Percentiles rank a stretch among this genome's conserved stretches.
Conservation (phyloP, 2,113 vertebrate species). For the Thalassoma bifasciatum region DNA sequence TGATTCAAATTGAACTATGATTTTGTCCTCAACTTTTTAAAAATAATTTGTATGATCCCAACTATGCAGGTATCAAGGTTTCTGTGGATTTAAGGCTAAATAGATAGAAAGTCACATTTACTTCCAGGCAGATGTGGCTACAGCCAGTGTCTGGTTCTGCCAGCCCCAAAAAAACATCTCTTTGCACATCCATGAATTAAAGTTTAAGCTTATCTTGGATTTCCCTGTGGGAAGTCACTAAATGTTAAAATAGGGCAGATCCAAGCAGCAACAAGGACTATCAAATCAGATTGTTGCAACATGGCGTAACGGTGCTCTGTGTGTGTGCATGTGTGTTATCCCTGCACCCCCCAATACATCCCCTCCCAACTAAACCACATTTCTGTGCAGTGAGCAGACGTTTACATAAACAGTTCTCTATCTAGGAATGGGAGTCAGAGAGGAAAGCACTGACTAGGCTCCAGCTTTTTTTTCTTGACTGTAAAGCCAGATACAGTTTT, state of each 20-base stretch:
- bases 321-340: slow-evolving; percentile 10
- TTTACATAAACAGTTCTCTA: slow-evolving; percentile 66
- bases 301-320: slow-evolving; percentile 59
- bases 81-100: not conserved
- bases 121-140: not conserved
- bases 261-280: slow-evolving; percentile 75
- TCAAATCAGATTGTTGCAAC: slow-evolving; percentile 76
- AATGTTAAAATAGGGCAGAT: slow-evolving; percentile 71
- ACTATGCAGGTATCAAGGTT: not conserved
- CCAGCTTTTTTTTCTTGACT: not conserved
- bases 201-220: slow-evolving; percentile 56
- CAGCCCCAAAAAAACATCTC: slow-evolving; percentile 24
- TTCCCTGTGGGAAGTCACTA: slow-evolving; percentile 70
- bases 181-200: slow-evolving; percentile 55
- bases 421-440: slow-evolving; percentile 56
- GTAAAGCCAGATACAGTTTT: not conserved
- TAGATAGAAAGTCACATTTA: not conserved
- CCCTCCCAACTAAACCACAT: slow-evolving; percentile 49
- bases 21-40: too few species aligned
- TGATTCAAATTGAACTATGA: too few species aligned
- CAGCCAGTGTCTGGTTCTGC: slow-evolving; percentile 24
- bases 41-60: too few species aligned
- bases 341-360: slow-evolving; percentile 20
- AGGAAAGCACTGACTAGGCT: slow-evolving; percentile 29
- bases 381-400: slow-evolving; percentile 66